These are phyloP conservation scores for Athalia circularis DNA, from an alignment of 2,888 invertebrate species.

Conservation along the genomic window DNA sequence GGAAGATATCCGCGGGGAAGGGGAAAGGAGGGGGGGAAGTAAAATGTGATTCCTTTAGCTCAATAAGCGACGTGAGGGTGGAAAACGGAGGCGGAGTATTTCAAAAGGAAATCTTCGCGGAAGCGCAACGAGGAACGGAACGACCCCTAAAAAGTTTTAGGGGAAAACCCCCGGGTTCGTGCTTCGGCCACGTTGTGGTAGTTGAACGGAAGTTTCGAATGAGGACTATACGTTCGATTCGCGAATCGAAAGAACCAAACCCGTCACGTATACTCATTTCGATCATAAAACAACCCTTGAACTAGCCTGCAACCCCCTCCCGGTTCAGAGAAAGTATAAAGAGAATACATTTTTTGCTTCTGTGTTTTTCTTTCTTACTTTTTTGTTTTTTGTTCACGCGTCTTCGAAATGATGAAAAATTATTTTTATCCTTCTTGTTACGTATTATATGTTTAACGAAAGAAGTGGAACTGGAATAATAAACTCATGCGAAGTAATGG, in stretches of 20 bases:
- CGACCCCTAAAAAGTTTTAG: slow-evolving; percentile 62
- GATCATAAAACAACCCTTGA: slow-evolving; percentile 58
- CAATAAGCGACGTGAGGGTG: slow-evolving; percentile 46
- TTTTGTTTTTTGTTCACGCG: background rate
- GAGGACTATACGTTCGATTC: background rate
- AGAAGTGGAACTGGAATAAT: background rate
- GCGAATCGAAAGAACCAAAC: slow-evolving; percentile 56
- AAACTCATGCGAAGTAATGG: no score
- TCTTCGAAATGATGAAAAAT: no score
- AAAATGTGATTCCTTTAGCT: slow-evolving; percentile 48
- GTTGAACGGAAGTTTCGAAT: slow-evolving; percentile 18
- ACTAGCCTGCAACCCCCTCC: background rate
- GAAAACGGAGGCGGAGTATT: slow-evolving; percentile 29
- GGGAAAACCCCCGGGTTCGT: slow-evolving; percentile 49
- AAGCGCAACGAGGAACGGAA: slow-evolving; percentile 51
- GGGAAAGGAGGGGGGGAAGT: slow-evolving; percentile 48
- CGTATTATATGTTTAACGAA: background rate
- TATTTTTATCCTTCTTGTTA: background rate
- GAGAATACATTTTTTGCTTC: background rate
- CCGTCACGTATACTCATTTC: slow-evolving; percentile 71
- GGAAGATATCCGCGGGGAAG: slow-evolving; percentile 18
- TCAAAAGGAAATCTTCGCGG: slow-evolving; percentile 53
- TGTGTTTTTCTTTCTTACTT: background rate
- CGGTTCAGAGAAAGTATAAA: background rate
- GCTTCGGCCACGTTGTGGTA: slow-evolving; percentile 46